Evolutionary conservation across 2,797 vertebrate genomes (phyloP), one percentile per base, ranked within the genome.

Genomic region (Fringilla coelebs): DNA sequence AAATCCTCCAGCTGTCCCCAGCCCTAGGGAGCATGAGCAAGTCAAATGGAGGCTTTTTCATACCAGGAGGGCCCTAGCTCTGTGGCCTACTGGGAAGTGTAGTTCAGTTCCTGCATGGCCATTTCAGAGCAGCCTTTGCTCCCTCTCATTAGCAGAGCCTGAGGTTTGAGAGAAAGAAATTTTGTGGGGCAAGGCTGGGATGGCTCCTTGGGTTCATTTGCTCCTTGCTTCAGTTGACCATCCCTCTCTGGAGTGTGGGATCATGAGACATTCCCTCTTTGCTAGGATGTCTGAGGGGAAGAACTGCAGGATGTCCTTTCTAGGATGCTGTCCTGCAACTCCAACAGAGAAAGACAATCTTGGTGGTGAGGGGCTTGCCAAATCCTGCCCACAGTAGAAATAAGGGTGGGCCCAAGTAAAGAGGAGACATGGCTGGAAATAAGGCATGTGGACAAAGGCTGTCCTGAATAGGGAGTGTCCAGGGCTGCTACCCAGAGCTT

Each of bases 71-170:
- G 17, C 57, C 45, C 71, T 61, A 81, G 0, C 38, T 73, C 67
- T 57, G 49, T 63, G 48, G 91, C 38, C 77, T 90, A 62, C 57
- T 94, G 91, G 95, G 91, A 94, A 93, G 74, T 94, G 93, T 96
- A 96, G 88, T 96, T 90, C 48, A 6, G 22, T 11, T 46, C 13
- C 40, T 76, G 41, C 22, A 66, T 43, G 68, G 83, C 71, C 74
- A 41, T 87, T 82, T 88, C 3, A 0, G 49, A 57, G 38, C 41
- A 71, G 68, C 2, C 41, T 89, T 67, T 87, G 6, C 38, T 94
- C 28, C 29, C 26, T 65, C 28, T 46, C 24, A 3, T 73, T 73
- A 78, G 51, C 62, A 72, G 41, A 72, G 5, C 34, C 40, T 12
- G 26, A 70, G 26, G 29, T 31, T 67, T 61, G 21, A 31, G 28